A percentile compares a stretch with the other conserved stretches of the same genome.
These are phyloP conservation scores for Anorthoa munda DNA, from an alignment of 2,888 invertebrate species.

Conservation along the genomic window DNA sequence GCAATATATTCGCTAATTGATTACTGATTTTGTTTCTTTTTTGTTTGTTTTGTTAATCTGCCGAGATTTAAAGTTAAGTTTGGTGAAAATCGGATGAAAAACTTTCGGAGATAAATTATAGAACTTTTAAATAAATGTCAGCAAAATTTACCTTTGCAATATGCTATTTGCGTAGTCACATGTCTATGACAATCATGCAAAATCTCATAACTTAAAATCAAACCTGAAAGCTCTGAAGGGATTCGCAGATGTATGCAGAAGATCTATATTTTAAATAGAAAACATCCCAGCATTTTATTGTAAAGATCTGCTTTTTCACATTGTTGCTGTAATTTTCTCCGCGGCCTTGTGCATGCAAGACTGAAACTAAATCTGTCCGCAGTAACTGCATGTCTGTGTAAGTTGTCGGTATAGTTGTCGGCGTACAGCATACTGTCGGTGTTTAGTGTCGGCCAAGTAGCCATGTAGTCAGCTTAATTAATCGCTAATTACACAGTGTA, in stretches of 20 bases:
- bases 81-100: too few relatives aligned
- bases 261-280: neutral
- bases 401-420: slow-evolving; percentile 49
- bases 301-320: slow-evolving; percentile 28
- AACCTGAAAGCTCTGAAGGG: neutral
- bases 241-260: neutral
- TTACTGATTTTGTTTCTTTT: too few relatives aligned
- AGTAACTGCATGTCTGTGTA: slow-evolving; percentile 46
- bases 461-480: slow-evolving; percentile 54
- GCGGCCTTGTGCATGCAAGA: slow-evolving; percentile 35
- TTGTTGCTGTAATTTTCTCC: slow-evolving; percentile 40
- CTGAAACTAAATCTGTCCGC: slow-evolving; percentile 41
- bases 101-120: too few relatives aligned
- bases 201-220: neutral
- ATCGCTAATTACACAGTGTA: slow-evolving; percentile 44
- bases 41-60: too few relatives aligned
- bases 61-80: too few relatives aligned
- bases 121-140: too few relatives aligned
- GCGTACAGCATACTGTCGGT: slow-evolving; percentile 37
- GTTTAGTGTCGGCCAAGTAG: slow-evolving; percentile 52
- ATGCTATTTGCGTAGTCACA: too few relatives aligned
- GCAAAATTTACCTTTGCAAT: too few relatives aligned
- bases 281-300: slow-evolving; percentile 29
- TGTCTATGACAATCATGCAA: too few relatives aligned
- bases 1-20: too few relatives aligned